Percentiles rank a stretch among this genome's conserved stretches.
Evolutionary conservation across 2,888 invertebrate genomes (phyloP).

Genomic region (Caenorhabditis becei): DNA sequence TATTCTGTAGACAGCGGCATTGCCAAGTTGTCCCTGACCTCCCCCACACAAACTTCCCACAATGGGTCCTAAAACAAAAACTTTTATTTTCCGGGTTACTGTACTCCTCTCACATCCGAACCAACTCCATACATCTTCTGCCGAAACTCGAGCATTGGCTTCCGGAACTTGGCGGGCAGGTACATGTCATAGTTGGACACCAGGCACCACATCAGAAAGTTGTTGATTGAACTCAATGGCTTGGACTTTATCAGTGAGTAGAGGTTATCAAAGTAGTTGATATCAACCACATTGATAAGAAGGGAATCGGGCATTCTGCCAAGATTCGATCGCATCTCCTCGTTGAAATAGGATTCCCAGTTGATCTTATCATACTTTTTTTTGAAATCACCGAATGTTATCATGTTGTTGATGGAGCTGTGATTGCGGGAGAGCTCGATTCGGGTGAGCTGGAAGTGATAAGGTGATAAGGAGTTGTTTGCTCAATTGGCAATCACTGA

Average conservation of each 20-base stretch:
- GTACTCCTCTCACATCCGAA: slow-evolving; percentile 49
- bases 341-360: slow-evolving; percentile 73
- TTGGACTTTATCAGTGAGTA: slow-evolving; percentile 63
- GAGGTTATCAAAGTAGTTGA: slow-evolving; percentile 70
- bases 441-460: slow-evolving; percentile 65
- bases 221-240: slow-evolving; percentile 69
- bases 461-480: neutral
- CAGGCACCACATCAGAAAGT: slow-evolving; percentile 78
- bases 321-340: slow-evolving; percentile 65
- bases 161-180: slow-evolving; percentile 69
- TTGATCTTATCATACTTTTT: slow-evolving; percentile 70
- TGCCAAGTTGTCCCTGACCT: slow-evolving; percentile 73
- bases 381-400: slow-evolving; percentile 71
- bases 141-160: slow-evolving; percentile 68
- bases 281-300: slow-evolving; percentile 72
- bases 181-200: slow-evolving; percentile 70
- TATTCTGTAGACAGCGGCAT: slow-evolving; percentile 74
- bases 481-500: too few relatives aligned
- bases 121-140: slow-evolving; percentile 67
- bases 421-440: slow-evolving; percentile 69
- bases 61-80: slow-evolving; percentile 43
- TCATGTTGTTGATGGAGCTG: slow-evolving; percentile 70
- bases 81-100: too few relatives aligned
- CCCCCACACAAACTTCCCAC: slow-evolving; percentile 75
- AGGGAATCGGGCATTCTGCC: slow-evolving; percentile 68